Evolutionary conservation across 1,140 invertebrate genomes (phyloP).

Genomic region (Eubasilissa regina): DNA sequence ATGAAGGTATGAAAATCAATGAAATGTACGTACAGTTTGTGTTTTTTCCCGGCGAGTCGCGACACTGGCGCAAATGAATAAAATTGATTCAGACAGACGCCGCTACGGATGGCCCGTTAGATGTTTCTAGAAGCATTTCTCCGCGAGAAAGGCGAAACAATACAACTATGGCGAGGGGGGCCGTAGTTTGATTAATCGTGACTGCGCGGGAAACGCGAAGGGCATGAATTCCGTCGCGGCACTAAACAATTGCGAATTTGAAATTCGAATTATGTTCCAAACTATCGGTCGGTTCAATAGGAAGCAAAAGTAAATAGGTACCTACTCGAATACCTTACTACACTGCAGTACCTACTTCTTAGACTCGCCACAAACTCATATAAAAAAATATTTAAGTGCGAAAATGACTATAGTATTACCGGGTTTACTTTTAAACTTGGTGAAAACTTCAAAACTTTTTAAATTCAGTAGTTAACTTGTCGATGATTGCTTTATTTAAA

Average conservation of each 20-base stretch:
- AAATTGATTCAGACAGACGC: background rate
- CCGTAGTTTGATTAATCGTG: background rate
- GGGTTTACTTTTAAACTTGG: no score
- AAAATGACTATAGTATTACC: no score
- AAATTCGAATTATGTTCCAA: background rate
- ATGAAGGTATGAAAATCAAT: constrained; percentile 31
- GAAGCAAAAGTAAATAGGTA: no score
- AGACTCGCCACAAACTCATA: no score
- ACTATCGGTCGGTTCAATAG: no score
- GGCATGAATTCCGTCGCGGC: background rate
- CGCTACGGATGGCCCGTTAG: background rate
- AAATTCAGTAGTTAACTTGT: no score
- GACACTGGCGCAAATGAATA: constrained; percentile 3
- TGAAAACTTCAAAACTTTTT: no score
- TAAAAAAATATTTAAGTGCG: no score
- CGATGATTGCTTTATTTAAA: no score
- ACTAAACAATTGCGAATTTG: background rate
- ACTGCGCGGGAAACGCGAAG: constrained; percentile 11
- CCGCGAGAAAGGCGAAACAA: constrained; percentile 15
- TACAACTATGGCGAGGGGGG: background rate
- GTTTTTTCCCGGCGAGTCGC: background rate
- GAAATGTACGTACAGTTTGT: constrained; percentile 1
- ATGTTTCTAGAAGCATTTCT: constrained; percentile 16
- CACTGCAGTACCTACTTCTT: no score
- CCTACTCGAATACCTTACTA: no score